Evolutionary conservation across 2,888 invertebrate genomes (phyloP), one percentile per base, ranked within the genome.

Genomic region (Prosapia bicincta): DNA sequence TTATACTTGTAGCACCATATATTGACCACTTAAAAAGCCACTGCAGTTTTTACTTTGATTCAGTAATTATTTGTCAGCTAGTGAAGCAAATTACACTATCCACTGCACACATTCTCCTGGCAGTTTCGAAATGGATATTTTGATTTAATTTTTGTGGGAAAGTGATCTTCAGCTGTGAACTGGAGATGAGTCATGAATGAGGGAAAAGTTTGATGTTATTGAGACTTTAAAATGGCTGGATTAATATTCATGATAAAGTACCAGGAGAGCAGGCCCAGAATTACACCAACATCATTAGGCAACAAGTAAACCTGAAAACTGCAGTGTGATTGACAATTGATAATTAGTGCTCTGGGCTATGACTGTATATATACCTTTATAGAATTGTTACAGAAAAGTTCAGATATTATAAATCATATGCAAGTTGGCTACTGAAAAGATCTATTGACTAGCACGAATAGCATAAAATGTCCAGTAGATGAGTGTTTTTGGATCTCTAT

Each of bases 371-470:
- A 5, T 38, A 9, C 15, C 13, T 75, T 9, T 32, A 68, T 28
- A 66, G 28, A 38, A 75, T 72, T 66, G 30, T 77, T 32, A 75
- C 26, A 43, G 66, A 75, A 67, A 32, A 75, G 20, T 26, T 77
- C 20, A 13, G 32, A 28, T 66, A 71, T 38, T 38, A 66, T 26
- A 70, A 74, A 68, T 26, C 74, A 20, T 70, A 74, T 66, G 71
- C 77, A 13, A 26, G 72, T 9, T 78, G 78, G 76, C 74, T 76
- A 23, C 76, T 66, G 15, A 67, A 70, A 67, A 30, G 69, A 23
- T 74, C 76, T 15, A 74, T 76, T 10, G 43, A 73, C 15, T 10
- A 76, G n/a, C 78, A 78, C 70, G 76, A 70, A 71, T 30, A 28
- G 32, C 69, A 77, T 30, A 76, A 72, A 30, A 71, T 78, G 66